Evolutionary conservation across 2,113 vertebrate species (phyloP).

Genomic region (Aegotheles bennettii): DNA sequence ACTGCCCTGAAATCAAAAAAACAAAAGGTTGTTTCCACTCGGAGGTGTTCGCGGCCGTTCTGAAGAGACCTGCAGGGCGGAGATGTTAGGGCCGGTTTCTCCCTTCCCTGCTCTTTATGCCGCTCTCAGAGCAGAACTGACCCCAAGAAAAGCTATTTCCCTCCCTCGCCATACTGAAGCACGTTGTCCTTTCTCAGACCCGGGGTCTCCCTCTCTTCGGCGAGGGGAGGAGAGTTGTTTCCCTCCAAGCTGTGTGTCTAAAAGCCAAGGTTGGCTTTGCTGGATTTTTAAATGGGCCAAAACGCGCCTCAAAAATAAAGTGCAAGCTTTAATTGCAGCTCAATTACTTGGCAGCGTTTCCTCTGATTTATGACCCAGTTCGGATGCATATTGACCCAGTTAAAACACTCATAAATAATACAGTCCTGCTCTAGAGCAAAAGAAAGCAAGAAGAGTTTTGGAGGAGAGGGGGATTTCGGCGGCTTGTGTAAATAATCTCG

Average conservation of each 20-base stretch:
- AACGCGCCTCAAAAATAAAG: conserved; percentile 64
- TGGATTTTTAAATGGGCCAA: conserved; percentile 55
- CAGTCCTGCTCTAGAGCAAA: conserved; percentile 44
- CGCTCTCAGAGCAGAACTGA: not conserved
- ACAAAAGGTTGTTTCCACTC: not conserved
- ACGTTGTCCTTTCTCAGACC: not conserved
- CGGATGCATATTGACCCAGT: conserved; percentile 73
- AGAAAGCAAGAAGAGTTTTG: conserved; percentile 53
- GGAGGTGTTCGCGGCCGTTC: not conserved
- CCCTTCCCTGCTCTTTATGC: not conserved
- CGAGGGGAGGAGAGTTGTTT: not conserved
- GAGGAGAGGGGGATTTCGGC: conserved; percentile 39
- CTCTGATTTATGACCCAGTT: conserved; percentile 77
- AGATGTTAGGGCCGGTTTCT: not conserved
- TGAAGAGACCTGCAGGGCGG: not conserved
- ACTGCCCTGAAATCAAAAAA: not conserved
- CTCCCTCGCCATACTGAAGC: not conserved
- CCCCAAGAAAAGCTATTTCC: not conserved
- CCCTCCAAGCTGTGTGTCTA: not conserved
- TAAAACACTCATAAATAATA: conserved; percentile 76
- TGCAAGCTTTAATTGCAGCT: conserved; percentile 71
- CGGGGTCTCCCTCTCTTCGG: not conserved
- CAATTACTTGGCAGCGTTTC: conserved; percentile 72
- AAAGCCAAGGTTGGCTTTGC: not conserved
- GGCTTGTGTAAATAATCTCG: conserved; percentile 26